Conservation (phyloP, 2,888 invertebrate species). For the Polydrusus pterygomalis region DNA sequence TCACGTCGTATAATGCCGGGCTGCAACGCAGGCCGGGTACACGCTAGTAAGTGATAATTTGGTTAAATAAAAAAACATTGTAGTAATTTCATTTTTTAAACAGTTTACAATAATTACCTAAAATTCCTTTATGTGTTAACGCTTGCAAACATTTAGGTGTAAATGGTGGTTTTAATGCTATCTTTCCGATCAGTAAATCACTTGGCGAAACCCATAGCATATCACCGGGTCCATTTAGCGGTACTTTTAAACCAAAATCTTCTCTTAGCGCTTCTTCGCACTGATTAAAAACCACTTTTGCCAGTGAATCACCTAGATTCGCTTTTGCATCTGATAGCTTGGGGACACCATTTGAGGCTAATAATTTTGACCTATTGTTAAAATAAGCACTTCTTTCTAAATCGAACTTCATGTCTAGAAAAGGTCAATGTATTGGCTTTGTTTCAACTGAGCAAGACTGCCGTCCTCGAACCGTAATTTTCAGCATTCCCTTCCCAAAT, state of each 20-base stretch:
- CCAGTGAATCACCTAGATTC: constrained; percentile 66
- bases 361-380: constrained; percentile 60
- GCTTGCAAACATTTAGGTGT: constrained; percentile 69
- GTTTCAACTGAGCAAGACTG: no score
- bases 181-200: constrained; percentile 69
- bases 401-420: constrained; percentile 48
- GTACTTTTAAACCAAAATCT: constrained; percentile 66
- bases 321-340: constrained; percentile 66
- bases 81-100: no score
- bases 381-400: constrained; percentile 61
- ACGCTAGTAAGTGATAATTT: no score
- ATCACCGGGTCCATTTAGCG: constrained; percentile 67
- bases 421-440: background rate
- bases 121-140: constrained; percentile 70
- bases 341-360: constrained; percentile 64
- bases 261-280: constrained; percentile 64
- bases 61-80: no score
- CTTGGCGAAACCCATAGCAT: constrained; percentile 72
- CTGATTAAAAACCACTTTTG: constrained; percentile 66
- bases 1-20: no score
- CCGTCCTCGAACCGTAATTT: no score
- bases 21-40: no score
- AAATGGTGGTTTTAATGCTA: constrained; percentile 69
- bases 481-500: no score
- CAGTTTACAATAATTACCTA: constrained; percentile 66